phyloP scores from a whole-genome alignment of 2,888 invertebrate species.

The Agrochola macilenta region DNA sequence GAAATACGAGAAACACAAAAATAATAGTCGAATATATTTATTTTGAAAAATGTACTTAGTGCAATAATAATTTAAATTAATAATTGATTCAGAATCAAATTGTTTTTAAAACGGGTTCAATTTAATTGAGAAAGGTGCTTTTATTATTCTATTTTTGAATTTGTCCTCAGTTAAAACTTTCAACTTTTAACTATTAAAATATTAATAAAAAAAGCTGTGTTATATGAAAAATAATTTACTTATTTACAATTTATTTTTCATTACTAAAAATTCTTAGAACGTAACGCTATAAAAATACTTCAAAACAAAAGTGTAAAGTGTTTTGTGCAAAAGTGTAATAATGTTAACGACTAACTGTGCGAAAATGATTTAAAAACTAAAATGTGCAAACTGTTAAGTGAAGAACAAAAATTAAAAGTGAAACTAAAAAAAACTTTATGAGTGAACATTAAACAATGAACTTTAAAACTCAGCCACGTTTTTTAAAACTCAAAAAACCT shows the following conservation, averaged over 20 bases:
- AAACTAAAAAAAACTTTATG: constrained; percentile 42
- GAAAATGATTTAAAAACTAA: constrained; percentile 36
- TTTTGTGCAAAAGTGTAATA: constrained; percentile 39
- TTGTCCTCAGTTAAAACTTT: constrained; percentile 8
- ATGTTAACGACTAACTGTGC: constrained; percentile 27
- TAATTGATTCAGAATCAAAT: constrained; percentile 70
- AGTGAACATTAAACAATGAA: constrained; percentile 56
- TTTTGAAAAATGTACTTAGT: constrained; percentile 76
- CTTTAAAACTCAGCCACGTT: constrained; percentile 25
- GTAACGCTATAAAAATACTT: background rate
- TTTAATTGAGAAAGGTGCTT: constrained; percentile 68
- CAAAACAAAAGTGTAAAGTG: constrained; percentile 39
- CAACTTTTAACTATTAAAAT: background rate
- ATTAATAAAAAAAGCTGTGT: background rate
- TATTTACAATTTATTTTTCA: constrained; percentile 6
- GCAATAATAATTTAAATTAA: constrained; percentile 76
- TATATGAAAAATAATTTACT: background rate
- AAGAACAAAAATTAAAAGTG: constrained; percentile 46
- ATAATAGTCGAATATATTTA: constrained; percentile 70
- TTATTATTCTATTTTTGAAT: constrained; percentile 47
- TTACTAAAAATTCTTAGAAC: background rate
- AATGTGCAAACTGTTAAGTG: constrained; percentile 53
- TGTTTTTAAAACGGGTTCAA: constrained; percentile 72
- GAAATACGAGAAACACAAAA: constrained; percentile 58
- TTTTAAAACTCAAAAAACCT: constrained; percentile 29